phyloP scores from a whole-genome alignment of 2,113 vertebrate genomes.

The Gambusia holbrooki region DNA sequence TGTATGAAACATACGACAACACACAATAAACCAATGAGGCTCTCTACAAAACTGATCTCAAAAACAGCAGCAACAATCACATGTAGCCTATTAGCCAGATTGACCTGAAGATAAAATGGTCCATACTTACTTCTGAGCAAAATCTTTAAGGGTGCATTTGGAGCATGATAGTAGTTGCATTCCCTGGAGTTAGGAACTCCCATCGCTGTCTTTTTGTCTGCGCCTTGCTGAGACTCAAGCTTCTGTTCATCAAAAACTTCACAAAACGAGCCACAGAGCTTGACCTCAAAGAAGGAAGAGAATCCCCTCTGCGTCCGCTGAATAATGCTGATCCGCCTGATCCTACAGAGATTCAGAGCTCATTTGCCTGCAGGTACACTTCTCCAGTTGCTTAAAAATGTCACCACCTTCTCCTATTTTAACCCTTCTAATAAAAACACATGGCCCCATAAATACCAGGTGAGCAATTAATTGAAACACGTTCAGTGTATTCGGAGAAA shows the following conservation, averaged over 20 bases:
- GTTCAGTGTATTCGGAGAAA: conserved; percentile 7
- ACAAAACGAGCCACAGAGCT: conserved; percentile 13
- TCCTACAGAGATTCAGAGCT: conserved; percentile 11
- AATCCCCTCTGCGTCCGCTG: not conserved
- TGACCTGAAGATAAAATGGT: not conserved
- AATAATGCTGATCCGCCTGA: conserved; percentile 12
- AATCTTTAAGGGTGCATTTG: conserved; percentile 63
- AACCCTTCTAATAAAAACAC: conserved; percentile 35
- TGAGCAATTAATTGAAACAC: conserved; percentile 44
- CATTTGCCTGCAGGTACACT: conserved; percentile 13
- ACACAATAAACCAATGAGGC: too few species aligned
- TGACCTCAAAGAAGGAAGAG: conserved; percentile 4
- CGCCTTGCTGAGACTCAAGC: conserved; percentile 22
- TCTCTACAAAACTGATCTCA: too few species aligned
- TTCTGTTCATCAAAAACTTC: conserved; percentile 29
- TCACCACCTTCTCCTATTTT: conserved; percentile 13
- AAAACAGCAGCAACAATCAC: too few species aligned
- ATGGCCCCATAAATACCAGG: conserved; percentile 31
- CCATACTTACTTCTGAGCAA: conserved; percentile 75
- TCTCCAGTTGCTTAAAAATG: conserved; percentile 40
- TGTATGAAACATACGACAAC: too few species aligned
- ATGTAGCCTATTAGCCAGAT: not conserved
- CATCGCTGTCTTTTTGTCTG: conserved; percentile 58
- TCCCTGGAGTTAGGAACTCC: conserved; percentile 81
- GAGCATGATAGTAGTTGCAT: conserved; percentile 65